These are phyloP conservation scores for Brachionichthys hirsutus DNA, from an alignment of 2,113 vertebrate genomes.

Conservation along the genomic window DNA sequence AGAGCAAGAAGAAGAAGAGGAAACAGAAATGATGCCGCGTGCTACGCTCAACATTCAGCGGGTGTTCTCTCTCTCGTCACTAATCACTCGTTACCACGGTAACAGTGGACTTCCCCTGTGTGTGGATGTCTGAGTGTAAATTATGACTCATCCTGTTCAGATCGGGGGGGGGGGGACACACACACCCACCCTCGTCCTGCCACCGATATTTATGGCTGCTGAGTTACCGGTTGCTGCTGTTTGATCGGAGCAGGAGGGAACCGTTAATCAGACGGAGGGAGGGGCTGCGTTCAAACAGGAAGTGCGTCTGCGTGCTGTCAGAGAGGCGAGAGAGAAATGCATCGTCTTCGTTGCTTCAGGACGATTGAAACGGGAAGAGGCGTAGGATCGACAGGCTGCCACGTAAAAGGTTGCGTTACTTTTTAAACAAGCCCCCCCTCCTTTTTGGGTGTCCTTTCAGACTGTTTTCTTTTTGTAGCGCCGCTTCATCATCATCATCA, in stretches of 20 bases:
- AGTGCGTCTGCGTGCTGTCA: no score
- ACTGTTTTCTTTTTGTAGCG: no score
- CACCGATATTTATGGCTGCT: conserved; percentile 1
- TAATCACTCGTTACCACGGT: conserved; percentile 63
- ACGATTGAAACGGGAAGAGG: no score
- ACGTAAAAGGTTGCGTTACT: no score
- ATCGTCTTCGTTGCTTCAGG: no score
- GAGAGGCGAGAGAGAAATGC: no score
- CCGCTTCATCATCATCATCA: no score
- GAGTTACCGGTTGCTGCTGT: not conserved
- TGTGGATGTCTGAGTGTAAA: conserved; percentile 42
- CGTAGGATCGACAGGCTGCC: no score
- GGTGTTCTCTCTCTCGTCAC: conserved; percentile 63
- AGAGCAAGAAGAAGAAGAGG: not conserved
- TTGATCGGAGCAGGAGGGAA: not conserved
- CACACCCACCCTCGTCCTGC: conserved; percentile 32
- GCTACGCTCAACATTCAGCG: conserved; percentile 57
- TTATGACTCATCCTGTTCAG: conserved; percentile 69
- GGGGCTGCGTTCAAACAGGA: no score
- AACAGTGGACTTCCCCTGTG: conserved; percentile 65
- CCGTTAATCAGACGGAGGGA: not conserved
- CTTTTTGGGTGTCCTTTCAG: no score
- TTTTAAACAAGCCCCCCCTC: no score
- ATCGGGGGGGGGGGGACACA: conserved; percentile 67
- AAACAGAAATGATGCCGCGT: not conserved